A percentile compares a stretch with the other conserved stretches of the same genome.
Conservation (phyloP, 2,113 vertebrate genomes). For the Neomonachus schauinslandi region DNA sequence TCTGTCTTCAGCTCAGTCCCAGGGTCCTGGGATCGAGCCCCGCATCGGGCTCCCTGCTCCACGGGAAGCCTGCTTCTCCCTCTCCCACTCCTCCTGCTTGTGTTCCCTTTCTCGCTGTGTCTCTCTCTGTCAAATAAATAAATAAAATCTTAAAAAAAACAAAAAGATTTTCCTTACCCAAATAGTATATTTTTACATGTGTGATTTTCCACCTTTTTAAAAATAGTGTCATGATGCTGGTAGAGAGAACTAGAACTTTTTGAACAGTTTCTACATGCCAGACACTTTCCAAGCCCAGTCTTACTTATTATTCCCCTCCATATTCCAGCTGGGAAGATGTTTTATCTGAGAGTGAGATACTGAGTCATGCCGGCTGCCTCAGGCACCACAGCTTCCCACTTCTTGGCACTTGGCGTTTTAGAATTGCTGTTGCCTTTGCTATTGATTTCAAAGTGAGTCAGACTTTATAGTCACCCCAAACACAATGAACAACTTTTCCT, state of each 20-base stretch:
- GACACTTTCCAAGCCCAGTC: not conserved
- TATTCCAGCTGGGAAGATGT: not conserved
- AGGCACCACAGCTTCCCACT: not conserved
- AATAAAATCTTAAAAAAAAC: too few species aligned
- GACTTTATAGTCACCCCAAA: slow-evolving; percentile 31
- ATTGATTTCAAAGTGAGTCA: slow-evolving; percentile 35
- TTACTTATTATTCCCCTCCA: slow-evolving; percentile 13
- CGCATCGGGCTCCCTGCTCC: too few species aligned
- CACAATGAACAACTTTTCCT: not conserved
- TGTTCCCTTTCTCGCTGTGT: too few species aligned
- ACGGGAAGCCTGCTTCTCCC: too few species aligned
- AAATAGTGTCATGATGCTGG: not conserved
- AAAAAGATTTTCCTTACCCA: not conserved
- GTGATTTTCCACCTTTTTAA: not conserved
- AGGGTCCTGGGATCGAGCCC: too few species aligned
- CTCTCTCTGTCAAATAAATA: too few species aligned
- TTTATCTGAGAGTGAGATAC: slow-evolving; percentile 3
- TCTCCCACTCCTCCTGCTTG: too few species aligned
- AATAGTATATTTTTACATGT: not conserved
- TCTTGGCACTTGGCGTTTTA: not conserved
- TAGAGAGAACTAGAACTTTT: not conserved
- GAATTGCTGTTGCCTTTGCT: not conserved
- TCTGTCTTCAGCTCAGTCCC: too few species aligned
- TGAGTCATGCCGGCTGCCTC: not conserved
- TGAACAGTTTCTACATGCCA: not conserved